Conservation (phyloP, 2,113 vertebrate species). For the Dendrocopos noguchii region DNA sequence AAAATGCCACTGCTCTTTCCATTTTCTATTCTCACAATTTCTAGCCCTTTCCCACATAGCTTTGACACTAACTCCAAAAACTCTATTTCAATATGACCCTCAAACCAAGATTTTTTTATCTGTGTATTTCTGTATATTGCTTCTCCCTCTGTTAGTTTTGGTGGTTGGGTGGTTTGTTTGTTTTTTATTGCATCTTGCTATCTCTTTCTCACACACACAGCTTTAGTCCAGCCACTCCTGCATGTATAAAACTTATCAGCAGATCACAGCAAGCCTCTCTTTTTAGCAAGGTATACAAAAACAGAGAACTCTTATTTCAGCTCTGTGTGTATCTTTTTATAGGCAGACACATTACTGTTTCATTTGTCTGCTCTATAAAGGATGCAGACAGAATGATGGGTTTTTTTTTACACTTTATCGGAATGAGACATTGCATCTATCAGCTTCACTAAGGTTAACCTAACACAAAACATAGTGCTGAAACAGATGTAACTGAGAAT, state of each 20-base stretch:
- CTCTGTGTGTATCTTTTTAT: neutral
- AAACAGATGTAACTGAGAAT: neutral
- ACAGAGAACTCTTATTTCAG: neutral
- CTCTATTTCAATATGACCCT: neutral
- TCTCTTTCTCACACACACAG: neutral
- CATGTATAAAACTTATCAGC: neutral
- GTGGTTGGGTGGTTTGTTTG: neutral
- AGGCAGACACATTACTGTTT: neutral
- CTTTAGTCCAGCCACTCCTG: neutral
- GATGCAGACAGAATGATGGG: neutral
- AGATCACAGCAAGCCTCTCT: neutral
- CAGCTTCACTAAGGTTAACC: neutral
- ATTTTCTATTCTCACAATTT: neutral
- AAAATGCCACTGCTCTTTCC: neutral
- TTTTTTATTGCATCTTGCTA: neutral
- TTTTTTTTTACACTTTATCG: neutral
- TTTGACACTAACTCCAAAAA: neutral
- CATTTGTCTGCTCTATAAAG: neutral
- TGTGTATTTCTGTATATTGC: neutral
- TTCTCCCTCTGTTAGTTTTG: neutral
- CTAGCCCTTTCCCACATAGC: neutral
- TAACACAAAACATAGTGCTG: neutral
- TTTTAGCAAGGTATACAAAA: neutral
- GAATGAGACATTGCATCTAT: neutral
- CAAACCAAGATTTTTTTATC: neutral